Evolutionary conservation across 2,113 vertebrate species (phyloP), one percentile per base, ranked within the genome.

Genomic region (Ciconia boyciana): DNA sequence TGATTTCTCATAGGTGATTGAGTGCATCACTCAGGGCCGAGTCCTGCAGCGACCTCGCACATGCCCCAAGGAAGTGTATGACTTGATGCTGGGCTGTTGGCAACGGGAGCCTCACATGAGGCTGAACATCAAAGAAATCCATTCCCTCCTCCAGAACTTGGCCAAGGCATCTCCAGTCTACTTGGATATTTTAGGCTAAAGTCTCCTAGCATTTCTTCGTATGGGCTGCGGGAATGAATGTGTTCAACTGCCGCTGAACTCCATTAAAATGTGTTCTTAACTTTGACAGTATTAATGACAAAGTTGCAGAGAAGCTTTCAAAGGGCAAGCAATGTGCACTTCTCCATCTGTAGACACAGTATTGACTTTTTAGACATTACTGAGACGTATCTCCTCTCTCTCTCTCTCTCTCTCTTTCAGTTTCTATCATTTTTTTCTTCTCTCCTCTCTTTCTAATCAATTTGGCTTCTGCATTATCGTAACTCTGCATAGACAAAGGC

Each of bases 81-180:
- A 99, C 97, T 98, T 99, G 97, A 99, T 99, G 99, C 98, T 99
- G 97, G 99, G 99, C 82, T 99, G 99, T 97, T 99, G 99, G 99
- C 99, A 99, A 94, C 97, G 99, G 64, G 99, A 99, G 95, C 99
- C 99, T 16, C 99, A 99, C 96, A 99, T 99, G 98, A 99, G 99
- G 98, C 99, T 99, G 95, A 99, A 99, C 98, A 99, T 99, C 97
- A 99, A 99, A 97, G 99, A 99, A 98, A 99, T 99, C 97, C 98
- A 99, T 96, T 98, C 97, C 52, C 99, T 99, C 85, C 99, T 99
- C 83, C 99, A 99, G 97, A 99, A 99, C 96, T 98, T 99, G 98
- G 99, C 99, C 97, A 99, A 99, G 98, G 99, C 99, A 76, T 99
- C 99, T 60, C 99, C 99, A 7, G 99, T 99, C 76, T 99, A 99